Base-by-base conservation (phyloP, 2,113 vertebrate genomes). In the Pantherophis guttatus region DNA sequence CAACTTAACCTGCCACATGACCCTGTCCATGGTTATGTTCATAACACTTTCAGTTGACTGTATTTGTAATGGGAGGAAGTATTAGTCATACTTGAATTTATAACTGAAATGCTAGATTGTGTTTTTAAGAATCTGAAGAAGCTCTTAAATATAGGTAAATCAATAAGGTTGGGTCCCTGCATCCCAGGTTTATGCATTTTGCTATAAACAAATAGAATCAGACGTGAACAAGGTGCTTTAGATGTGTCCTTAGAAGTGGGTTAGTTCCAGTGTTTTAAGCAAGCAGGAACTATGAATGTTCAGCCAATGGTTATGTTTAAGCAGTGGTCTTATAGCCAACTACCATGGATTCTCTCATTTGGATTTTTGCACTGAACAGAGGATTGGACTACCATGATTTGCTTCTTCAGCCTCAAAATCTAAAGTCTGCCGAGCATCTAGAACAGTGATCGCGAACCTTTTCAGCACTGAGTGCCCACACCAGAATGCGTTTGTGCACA, bases 11-110 rank as follows among this genome's bases (percentile, higher is more conserved):
- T 21, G 23, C 33, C 19, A n/a, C 23, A 23, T 44, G 70, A 70
- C 48, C 39, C 90, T n/a, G 26, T 59, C 54, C 44, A 70, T 54
- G 88, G 86, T 44, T 94, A 54, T 50, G 70, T 91, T 87, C 94
- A 90, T 81, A 90, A 55, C 13, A 24, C 87, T 93, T 86, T 57
- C 89, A 91, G 50, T 0, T 0, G 52, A 52, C 33, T 26, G 48
- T 8, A 90, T 89, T 65, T 62, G 11, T 39, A 91, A 92, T 91
- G 81, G 0, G 0, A 11, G 12, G 29, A 44, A 23, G 53, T 87
- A 92, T 87, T 92, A 88, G 62, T 93, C 62, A 85, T 91, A 44
- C 85, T 86, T 48, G 70, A 91, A 44, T 26, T 70, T 86, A n/a
- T 33, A 33, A 85, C 54, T 65, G 48, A 48, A 15, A 86, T 55